A percentile compares a stretch with the other conserved stretches of the same genome.
phyloP scores from a whole-genome alignment of 2,888 invertebrate genomes.

The Dynastes tityus region DNA sequence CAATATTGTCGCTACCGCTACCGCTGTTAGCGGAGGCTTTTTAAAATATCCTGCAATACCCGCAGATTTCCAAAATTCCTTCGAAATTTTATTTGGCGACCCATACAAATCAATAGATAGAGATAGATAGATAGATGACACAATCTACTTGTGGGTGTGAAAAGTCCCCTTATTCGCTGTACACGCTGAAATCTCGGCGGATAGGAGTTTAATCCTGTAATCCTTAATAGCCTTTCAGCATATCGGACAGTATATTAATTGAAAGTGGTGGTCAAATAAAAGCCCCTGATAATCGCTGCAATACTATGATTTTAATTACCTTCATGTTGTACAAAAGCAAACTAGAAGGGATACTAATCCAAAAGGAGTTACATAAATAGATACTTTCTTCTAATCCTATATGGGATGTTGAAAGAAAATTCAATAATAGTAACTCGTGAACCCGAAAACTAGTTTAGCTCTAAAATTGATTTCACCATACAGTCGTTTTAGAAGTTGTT shows the following conservation, averaged over 20 bases:
- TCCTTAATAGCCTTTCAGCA: conserved; percentile 40
- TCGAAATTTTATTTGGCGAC: conserved; percentile 10
- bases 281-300: conserved; percentile 16
- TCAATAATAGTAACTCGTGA: background rate
- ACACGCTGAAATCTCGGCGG: conserved; percentile 12
- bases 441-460: background rate
- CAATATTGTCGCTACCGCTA: background rate
- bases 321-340: background rate
- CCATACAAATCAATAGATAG: conserved; percentile 12
- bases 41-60: background rate
- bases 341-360: conserved; percentile 13
- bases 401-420: background rate
- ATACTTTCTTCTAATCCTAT: conserved; percentile 8
- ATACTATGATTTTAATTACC: conserved; percentile 19
- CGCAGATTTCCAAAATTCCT: conserved; percentile 1
- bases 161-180: background rate
- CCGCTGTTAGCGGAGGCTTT: background rate
- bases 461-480: no score
- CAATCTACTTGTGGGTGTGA: conserved; percentile 22
- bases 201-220: conserved; percentile 40
- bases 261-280: conserved; percentile 39
- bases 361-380: conserved; percentile 1
- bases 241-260: conserved; percentile 39
- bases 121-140: background rate
- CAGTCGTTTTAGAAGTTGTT: no score